Evolutionary conservation across 1,140 invertebrate genomes (phyloP).

Genomic region (Rhynchophorus ferrugineus): DNA sequence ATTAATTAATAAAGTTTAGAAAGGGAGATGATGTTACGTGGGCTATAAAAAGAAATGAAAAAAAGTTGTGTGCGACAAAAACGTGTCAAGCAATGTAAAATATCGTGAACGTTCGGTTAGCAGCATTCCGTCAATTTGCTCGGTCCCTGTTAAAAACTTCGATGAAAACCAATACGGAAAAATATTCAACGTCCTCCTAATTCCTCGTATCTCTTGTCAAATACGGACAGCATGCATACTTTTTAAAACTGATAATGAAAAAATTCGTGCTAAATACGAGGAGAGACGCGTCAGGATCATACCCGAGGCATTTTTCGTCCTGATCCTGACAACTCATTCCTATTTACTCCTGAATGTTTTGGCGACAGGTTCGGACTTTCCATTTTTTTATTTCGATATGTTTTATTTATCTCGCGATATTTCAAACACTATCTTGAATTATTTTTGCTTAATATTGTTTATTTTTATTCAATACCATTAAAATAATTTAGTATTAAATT

Average conservation of each 20-base stretch:
- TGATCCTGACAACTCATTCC: constrained; percentile 19
- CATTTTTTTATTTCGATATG: too few relatives aligned
- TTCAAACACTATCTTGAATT: too few relatives aligned
- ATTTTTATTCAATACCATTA: too few relatives aligned
- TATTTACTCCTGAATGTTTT: constrained; percentile 20
- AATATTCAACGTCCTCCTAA: constrained; percentile 2
- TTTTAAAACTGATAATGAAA: constrained; percentile 25
- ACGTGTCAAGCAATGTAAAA: constrained; percentile 19
- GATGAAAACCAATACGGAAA: constrained; percentile 4
- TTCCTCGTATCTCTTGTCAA: constrained; percentile 19
- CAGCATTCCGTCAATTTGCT: constrained; percentile 19
- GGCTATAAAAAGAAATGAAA: constrained; percentile 12
- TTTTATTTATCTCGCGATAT: too few relatives aligned
- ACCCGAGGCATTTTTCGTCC: constrained; percentile 11
- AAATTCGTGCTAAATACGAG: constrained; percentile 19
- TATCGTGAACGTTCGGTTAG: constrained; percentile 8
- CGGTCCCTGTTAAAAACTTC: constrained; percentile 15
- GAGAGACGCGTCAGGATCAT: constrained; percentile 6
- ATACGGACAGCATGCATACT: constrained; percentile 22
- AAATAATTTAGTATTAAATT: background rate
- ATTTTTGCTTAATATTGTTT: too few relatives aligned
- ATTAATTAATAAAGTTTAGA: constrained; percentile 21
- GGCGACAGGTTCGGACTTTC: constrained; percentile 8
- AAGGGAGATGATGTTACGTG: constrained; percentile 3
- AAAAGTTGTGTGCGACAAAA: constrained; percentile 2